Percentiles rank a stretch among this genome's conserved stretches.
These are phyloP conservation scores for Latrodectus hesperus DNA, from an alignment of 2,888 invertebrate genomes.

Conservation along the genomic window DNA sequence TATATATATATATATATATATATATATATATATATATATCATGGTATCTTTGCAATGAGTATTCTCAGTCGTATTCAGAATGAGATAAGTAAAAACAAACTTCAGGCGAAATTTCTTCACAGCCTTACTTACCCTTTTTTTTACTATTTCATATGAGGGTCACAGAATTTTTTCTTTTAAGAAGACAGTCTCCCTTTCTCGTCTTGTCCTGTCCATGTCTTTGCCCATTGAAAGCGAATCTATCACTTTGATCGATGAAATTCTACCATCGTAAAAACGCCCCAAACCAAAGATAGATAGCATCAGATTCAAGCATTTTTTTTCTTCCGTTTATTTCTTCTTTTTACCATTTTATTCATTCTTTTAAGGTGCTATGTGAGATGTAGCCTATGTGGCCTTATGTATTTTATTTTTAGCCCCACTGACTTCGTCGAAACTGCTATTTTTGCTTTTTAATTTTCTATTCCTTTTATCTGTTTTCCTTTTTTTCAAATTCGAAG, in stretches of 20 bases:
- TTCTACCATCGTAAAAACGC: constrained; percentile 59
- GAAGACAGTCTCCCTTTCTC: constrained; percentile 18
- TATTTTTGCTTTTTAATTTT: constrained; percentile 15
- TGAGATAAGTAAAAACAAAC: constrained; percentile 29
- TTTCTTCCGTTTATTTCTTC: constrained; percentile 20
- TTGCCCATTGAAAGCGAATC: constrained; percentile 61
- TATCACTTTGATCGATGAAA: constrained; percentile 63
- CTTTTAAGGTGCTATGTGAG: constrained; percentile 30
- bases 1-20: too few relatives aligned
- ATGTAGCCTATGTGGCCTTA: constrained; percentile 4
- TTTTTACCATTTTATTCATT: constrained; percentile 46
- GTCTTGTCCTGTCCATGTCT: constrained; percentile 59
- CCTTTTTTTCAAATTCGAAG: background rate
- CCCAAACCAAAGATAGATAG: constrained; percentile 54
- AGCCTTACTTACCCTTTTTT: constrained; percentile 26
- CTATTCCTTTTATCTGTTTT: background rate
- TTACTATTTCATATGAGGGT: constrained; percentile 29
- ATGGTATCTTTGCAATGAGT: too few relatives aligned
- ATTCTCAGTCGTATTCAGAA: too few relatives aligned
- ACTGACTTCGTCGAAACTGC: constrained; percentile 37
- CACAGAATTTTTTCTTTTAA: constrained; percentile 20
- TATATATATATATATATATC: too few relatives aligned
- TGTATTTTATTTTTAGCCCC: constrained; percentile 44
- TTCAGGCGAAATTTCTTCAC: constrained; percentile 40
- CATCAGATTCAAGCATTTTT: constrained; percentile 51